Conservation (phyloP, 2,113 vertebrate species). For the Coptodon bakossiorum region DNA sequence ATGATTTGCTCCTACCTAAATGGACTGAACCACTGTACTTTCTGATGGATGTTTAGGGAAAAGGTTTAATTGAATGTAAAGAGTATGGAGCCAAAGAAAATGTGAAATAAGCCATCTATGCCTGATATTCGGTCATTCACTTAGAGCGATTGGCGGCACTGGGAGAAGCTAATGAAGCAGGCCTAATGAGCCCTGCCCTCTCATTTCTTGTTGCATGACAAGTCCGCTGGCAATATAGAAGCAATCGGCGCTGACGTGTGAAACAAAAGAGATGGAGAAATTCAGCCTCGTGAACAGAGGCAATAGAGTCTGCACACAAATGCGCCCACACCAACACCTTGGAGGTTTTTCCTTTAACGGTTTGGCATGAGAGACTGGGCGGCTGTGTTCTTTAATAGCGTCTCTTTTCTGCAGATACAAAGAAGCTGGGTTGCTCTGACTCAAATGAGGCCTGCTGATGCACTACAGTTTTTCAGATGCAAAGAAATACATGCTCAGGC, state of each 20-base stretch:
- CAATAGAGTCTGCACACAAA: not conserved
- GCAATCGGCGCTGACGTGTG: conserved; percentile 35
- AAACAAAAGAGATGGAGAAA: conserved; percentile 12
- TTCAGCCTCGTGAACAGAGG: not conserved
- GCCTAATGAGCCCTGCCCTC: conserved; percentile 17
- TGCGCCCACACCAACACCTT: not conserved
- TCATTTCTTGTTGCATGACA: conserved; percentile 24
- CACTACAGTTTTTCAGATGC: not conserved
- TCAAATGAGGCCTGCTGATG: not conserved
- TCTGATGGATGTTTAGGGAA: not conserved
- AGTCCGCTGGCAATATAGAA: conserved; percentile 43
- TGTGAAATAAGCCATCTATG: conserved; percentile 5
- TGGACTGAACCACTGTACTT: not conserved
- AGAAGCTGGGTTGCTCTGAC: not conserved
- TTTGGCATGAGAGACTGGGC: not conserved
- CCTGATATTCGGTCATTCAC: not conserved
- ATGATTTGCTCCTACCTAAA: not conserved
- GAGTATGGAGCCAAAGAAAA: conserved; percentile 8
- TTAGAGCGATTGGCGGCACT: not conserved
- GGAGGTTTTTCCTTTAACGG: not conserved
- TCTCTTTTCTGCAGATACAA: not conserved
- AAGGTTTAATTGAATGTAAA: conserved; percentile 23
- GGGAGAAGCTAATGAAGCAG: conserved; percentile 39
- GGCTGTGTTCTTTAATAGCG: conserved; percentile 5
- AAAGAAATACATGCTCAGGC: not conserved